A percentile compares a stretch with the other conserved stretches of the same genome.
Evolutionary conservation across 2,113 vertebrate species (phyloP).

Genomic region (Siphamia tubifer): DNA sequence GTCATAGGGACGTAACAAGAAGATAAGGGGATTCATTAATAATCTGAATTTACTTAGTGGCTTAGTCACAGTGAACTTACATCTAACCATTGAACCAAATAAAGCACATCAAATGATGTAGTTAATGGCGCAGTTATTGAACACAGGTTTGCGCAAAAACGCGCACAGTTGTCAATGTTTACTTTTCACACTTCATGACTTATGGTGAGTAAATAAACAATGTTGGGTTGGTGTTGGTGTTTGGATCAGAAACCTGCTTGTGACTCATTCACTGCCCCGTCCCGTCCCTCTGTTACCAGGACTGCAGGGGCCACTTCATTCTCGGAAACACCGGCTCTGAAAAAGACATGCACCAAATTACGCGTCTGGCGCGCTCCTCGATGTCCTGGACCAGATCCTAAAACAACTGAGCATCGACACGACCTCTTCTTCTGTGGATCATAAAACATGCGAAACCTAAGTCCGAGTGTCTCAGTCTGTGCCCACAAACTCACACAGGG

Average conservation of each 20-base stretch:
- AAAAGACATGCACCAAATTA: slow-evolving; percentile 24
- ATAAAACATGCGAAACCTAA: slow-evolving; percentile 36
- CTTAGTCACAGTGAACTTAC: no score
- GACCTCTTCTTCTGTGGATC: not conserved
- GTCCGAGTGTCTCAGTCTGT: slow-evolving; percentile 2
- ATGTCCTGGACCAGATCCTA: not conserved
- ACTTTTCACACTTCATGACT: not conserved
- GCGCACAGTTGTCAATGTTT: not conserved
- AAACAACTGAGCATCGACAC: not conserved
- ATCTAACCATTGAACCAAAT: no score
- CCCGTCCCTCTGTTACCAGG: not conserved
- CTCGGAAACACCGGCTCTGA: not conserved
- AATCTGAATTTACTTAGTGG: not conserved
- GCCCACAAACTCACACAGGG: slow-evolving; percentile 21
- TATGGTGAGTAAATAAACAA: not conserved
- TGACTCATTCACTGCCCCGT: slow-evolving; percentile 33
- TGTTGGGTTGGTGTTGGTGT: not conserved
- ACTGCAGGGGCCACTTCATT: not conserved
- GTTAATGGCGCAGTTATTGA: not conserved
- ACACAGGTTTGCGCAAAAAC: not conserved
- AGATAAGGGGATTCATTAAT: not conserved
- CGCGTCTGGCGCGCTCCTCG: slow-evolving; percentile 16
- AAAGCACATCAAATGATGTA: not conserved
- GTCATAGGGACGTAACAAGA: slow-evolving; percentile 2
- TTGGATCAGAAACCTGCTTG: not conserved